Evolutionary conservation across 2,797 vertebrate genomes (phyloP), one percentile per base, ranked within the genome.

Genomic region (Eutrigla gurnardus): DNA sequence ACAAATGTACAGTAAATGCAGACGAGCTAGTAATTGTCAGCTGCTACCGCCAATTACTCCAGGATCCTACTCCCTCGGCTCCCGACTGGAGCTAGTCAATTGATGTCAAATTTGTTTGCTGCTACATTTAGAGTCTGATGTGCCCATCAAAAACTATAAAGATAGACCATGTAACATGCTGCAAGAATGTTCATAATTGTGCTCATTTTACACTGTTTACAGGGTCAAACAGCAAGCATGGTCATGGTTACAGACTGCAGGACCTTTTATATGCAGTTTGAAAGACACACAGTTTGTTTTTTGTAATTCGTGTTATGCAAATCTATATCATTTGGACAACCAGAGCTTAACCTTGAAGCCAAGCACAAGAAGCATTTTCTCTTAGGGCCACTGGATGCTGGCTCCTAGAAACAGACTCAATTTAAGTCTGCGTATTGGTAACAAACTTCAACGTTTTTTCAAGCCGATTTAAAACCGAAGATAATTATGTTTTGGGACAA

Each of bases 1-100:
- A 92, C 90, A 91, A 92, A 91, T 91, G 58, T 62, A 81, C 73
- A 68, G 81, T 91, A 88, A 89, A 90, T 80, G 83, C 60, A 85
- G 68, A 88, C 80, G 54, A 89, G 85, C 80, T 78, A 77, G 89
- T 88, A 88, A 88, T 83, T 82, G 84, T 87, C 73, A 75, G 77
- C 70, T 87, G 79, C 72, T 81, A 84, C 75, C 75, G 70, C 58
- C 74, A 43, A 12, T 65, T 67, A 73, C 40, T 70, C 37, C 17
- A 37, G 61, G 15, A 61, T 72, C 45, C 14, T 45, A 17, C 60
- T 55, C 36, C 12, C 6, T 58, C n/a, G 25, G 33, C 40, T 9
- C 35, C 12, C 32, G 9, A 52, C n/a, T 17, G 45, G 13, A 57
- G 8, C 25, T 40, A 32, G 60, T 54, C 47, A 70, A 65, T 32